Evolutionary conservation across 2,113 vertebrate genomes (phyloP).

Genomic region (Bolborhynchus lineola): DNA sequence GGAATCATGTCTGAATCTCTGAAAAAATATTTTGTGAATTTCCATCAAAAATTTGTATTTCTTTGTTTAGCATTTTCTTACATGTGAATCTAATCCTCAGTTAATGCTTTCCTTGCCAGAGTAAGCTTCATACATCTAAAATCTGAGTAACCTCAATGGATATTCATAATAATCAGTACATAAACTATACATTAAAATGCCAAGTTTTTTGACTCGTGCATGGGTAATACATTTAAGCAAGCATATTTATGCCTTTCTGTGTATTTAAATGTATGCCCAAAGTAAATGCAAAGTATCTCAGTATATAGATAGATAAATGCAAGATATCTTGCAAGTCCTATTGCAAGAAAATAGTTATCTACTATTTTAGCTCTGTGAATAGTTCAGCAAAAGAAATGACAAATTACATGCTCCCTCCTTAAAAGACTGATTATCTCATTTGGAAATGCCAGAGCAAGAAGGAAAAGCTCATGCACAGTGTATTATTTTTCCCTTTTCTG

Average conservation of each 20-base stretch:
- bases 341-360: slow-evolving; percentile 78
- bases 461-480: slow-evolving; percentile 67
- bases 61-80: background rate
- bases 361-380: slow-evolving; percentile 64
- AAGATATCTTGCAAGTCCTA: slow-evolving; percentile 72
- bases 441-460: slow-evolving; percentile 60
- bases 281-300: slow-evolving; percentile 58
- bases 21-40: background rate
- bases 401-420: slow-evolving; percentile 48
- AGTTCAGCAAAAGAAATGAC: slow-evolving; percentile 56
- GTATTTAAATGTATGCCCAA: slow-evolving; percentile 74
- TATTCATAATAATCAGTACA: slow-evolving; percentile 33
- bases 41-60: background rate
- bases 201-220: slow-evolving; percentile 64
- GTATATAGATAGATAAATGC: slow-evolving; percentile 59
- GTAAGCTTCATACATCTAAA: background rate
- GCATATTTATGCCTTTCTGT: slow-evolving; percentile 51
- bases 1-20: background rate
- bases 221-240: slow-evolving; percentile 72
- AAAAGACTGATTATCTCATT: slow-evolving; percentile 47
- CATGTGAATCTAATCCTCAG: background rate
- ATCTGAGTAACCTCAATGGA: background rate
- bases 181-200: slow-evolving; percentile 63
- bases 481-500: slow-evolving; percentile 51
- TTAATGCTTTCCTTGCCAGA: background rate